Conservation (phyloP, 2,797 vertebrate species). For the Rhynchonycteris naso region DNA sequence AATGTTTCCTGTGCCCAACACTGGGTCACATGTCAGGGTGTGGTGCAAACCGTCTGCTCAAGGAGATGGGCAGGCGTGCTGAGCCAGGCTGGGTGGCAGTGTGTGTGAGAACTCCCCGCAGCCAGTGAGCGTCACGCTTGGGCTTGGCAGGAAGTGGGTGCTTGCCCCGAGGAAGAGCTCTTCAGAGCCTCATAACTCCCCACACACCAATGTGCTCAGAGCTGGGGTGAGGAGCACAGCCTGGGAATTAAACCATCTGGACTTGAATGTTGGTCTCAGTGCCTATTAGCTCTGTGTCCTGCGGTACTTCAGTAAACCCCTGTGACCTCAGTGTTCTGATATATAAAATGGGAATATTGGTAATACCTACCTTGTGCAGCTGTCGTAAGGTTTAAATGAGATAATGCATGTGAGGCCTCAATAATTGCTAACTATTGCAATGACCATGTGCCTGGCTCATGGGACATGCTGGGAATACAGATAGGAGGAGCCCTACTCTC, state of each 20-base stretch:
- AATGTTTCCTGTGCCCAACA: accelerated
- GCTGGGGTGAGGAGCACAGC: not conserved
- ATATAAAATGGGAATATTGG: not conserved
- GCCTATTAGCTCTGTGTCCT: not conserved
- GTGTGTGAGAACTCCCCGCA: not conserved
- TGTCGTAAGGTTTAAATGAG: conserved; percentile 1
- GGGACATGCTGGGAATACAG: not conserved
- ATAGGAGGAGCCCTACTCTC: not conserved
- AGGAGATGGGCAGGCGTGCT: not conserved
- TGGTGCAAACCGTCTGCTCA: not conserved
- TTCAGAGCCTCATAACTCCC: not conserved
- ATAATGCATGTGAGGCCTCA: not conserved
- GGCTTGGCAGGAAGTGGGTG: not conserved
- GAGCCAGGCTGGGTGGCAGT: not conserved
- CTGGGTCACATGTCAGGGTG: not conserved
- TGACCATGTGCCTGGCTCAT: not conserved
- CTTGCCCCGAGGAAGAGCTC: not conserved
- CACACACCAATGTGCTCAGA: not conserved
- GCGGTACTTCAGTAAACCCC: not conserved
- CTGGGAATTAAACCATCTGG: not conserved
- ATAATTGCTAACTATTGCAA: not conserved
- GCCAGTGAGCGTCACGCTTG: not conserved
- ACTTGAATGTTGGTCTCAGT: not conserved
- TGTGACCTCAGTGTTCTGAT: not conserved
- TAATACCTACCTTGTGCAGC: not conserved